Conservation (phyloP, 2,797 vertebrate species). For the Heterohyrax brucei region DNA sequence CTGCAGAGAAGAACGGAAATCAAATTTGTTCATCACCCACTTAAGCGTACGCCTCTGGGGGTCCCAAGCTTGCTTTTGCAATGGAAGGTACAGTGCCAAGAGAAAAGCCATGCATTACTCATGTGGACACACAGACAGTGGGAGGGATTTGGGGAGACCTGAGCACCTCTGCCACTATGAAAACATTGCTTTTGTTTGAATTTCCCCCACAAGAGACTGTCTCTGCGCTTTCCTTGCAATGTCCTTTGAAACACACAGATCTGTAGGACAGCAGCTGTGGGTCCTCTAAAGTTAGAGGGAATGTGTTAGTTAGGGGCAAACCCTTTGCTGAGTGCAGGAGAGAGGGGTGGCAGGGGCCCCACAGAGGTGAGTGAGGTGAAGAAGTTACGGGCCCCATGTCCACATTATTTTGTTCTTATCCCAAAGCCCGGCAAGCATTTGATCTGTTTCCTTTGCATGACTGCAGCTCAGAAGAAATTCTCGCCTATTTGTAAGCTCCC, state of each 20-base stretch:
- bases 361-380: neutral
- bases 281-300: neutral
- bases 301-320: neutral
- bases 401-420: neutral
- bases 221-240: neutral
- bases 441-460: neutral
- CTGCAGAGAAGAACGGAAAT: constrained; percentile 80
- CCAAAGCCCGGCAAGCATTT: neutral
- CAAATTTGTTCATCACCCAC: too few relatives aligned
- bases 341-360: neutral
- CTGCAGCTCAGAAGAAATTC: constrained; percentile 39
- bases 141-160: neutral
- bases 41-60: too few relatives aligned
- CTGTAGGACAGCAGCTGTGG: neutral
- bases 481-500: neutral
- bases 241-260: neutral
- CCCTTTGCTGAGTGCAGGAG: neutral
- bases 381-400: too few relatives aligned
- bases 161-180: neutral
- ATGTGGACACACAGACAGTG: rapidly evolving
- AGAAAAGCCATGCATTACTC: neutral
- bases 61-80: neutral
- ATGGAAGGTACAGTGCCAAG: neutral
- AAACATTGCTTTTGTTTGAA: constrained; percentile 23
- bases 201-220: neutral